phyloP scores from a whole-genome alignment of 2,888 invertebrate genomes.

The Hermaeophaga mercurialis region DNA sequence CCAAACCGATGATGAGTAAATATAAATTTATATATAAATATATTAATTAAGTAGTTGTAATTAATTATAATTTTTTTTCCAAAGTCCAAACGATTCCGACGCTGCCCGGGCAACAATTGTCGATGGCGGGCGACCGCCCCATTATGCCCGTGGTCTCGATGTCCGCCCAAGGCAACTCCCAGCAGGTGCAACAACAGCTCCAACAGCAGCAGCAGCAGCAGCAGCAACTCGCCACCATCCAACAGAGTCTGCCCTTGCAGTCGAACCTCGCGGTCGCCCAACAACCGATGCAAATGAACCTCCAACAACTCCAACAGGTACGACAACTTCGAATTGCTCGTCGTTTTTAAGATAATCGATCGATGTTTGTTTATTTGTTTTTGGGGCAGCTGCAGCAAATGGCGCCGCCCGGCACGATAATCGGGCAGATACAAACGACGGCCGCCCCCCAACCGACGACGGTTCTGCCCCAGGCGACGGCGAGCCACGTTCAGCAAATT shows the following conservation, averaged over 20 bases:
- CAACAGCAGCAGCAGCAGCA: conserved; percentile 60
- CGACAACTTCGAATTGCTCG: no score
- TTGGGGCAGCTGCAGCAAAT: conserved; percentile 52
- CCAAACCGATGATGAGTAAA: conserved; percentile 64
- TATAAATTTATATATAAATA: conserved; percentile 24
- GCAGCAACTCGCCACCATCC: conserved; percentile 65
- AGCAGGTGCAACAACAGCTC: conserved; percentile 63
- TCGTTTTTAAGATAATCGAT: neutral
- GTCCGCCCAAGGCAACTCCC: conserved; percentile 58
- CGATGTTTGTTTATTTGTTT: neutral
- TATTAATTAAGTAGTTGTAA: no score
- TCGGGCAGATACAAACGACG: conserved; percentile 55
- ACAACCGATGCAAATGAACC: conserved; percentile 57
- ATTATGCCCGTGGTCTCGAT: conserved; percentile 73
- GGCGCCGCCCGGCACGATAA: conserved; percentile 59
- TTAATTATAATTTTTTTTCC: conserved; percentile 37
- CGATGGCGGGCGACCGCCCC: conserved; percentile 61
- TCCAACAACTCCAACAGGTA: conserved; percentile 67
- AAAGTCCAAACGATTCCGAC: conserved; percentile 64
- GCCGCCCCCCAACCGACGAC: conserved; percentile 47
- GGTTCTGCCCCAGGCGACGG: conserved; percentile 50
- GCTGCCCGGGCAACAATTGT: conserved; percentile 59
- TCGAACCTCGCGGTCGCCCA: conserved; percentile 57
- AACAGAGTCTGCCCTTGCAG: conserved; percentile 63
- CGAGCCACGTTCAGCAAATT: conserved; percentile 50